phyloP scores from a whole-genome alignment of 2,888 invertebrate species.

The Steinernema hermaphroditum region DNA sequence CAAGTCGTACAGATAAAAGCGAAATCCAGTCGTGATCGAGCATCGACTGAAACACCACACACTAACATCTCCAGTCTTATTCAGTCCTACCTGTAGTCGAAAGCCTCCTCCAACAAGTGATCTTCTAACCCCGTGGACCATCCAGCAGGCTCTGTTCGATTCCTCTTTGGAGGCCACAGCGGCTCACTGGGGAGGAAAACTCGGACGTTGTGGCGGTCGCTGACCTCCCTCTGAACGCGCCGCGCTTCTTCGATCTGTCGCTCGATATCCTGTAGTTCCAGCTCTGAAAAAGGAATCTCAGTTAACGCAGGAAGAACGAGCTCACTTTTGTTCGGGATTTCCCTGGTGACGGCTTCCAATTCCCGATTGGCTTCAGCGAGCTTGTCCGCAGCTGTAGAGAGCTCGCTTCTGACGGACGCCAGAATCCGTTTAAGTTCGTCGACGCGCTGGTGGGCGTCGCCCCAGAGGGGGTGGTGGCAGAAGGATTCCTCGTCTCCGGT shows the following conservation, averaged over 20 bases:
- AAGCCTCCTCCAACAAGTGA: slow-evolving; percentile 35
- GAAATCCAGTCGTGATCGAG: slow-evolving; percentile 46
- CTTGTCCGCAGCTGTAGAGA: slow-evolving; percentile 46
- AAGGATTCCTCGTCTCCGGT: neutral
- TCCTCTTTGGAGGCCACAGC: slow-evolving; percentile 35
- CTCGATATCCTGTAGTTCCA: slow-evolving; percentile 49
- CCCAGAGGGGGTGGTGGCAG: slow-evolving; percentile 31
- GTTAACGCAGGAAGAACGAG: slow-evolving; percentile 1
- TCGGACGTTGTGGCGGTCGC: slow-evolving; percentile 54
- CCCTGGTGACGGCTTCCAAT: slow-evolving; percentile 48
- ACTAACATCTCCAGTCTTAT: neutral
- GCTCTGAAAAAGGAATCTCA: slow-evolving; percentile 47
- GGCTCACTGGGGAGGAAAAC: slow-evolving; percentile 55
- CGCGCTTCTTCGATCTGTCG: slow-evolving; percentile 51
- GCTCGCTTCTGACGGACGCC: slow-evolving; percentile 47
- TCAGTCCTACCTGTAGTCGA: slow-evolving; percentile 49
- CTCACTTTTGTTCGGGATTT: slow-evolving; percentile 57
- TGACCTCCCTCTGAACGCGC: slow-evolving; percentile 40
- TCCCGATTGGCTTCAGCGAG: slow-evolving; percentile 49
- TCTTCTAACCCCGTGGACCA: neutral
- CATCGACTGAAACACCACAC: slow-evolving; percentile 45
- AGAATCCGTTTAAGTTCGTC: slow-evolving; percentile 46
- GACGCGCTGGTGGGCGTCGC: slow-evolving; percentile 32
- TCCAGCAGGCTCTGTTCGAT: neutral
- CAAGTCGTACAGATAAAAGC: slow-evolving; percentile 42